phyloP scores from a whole-genome alignment of 2,888 invertebrate species.

The Polia nebulosa region DNA sequence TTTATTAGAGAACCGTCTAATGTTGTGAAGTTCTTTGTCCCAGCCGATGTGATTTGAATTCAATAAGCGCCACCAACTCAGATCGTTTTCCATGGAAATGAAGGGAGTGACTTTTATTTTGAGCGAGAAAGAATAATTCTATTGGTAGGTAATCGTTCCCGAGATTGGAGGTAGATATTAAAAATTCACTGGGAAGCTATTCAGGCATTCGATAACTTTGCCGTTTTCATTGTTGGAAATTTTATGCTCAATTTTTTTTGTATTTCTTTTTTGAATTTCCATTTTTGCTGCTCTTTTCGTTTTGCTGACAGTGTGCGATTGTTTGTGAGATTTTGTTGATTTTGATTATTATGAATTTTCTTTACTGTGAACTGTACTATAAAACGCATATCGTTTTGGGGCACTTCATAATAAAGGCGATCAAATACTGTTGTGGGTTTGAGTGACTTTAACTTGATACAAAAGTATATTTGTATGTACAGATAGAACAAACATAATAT shows the following conservation, averaged over 20 bases:
- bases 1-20: constrained; percentile 61
- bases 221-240: constrained; percentile 54
- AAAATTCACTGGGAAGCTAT: constrained; percentile 73
- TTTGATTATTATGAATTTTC: too few species aligned
- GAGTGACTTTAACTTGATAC: too few species aligned
- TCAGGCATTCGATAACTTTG: constrained; percentile 50
- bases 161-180: constrained; percentile 73
- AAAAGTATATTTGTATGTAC: too few species aligned
- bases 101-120: constrained; percentile 67
- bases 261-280: constrained; percentile 28
- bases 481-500: too few species aligned
- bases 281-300: constrained; percentile 23
- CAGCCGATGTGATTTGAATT: constrained; percentile 83
- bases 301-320: constrained; percentile 4
- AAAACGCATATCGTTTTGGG: too few species aligned
- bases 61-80: constrained; percentile 82
- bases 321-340: neutral
- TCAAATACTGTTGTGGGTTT: too few species aligned
- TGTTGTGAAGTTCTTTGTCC: constrained; percentile 76
- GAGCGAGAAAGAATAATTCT: constrained; percentile 66
- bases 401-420: too few species aligned
- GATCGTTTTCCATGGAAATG: constrained; percentile 69
- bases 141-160: constrained; percentile 77
- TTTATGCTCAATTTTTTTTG: constrained; percentile 45
- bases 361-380: too few species aligned